These are phyloP conservation scores for Glandiceps talaboti DNA, from an alignment of 53 echinoderm and acorn worm genomes.

Conservation along the genomic window DNA sequence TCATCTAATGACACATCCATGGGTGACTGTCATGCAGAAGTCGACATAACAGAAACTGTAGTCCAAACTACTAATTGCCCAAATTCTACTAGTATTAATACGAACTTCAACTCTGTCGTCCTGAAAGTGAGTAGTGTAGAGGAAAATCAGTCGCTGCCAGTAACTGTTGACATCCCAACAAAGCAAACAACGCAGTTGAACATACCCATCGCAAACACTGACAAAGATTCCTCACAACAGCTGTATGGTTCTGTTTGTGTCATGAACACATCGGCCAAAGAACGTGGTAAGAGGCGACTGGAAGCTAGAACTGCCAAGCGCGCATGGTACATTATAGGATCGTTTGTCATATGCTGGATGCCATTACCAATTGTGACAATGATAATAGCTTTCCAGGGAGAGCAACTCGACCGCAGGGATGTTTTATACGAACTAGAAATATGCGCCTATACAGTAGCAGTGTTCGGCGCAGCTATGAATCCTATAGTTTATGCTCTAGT, in stretches of 20 bases:
- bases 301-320: constrained; percentile 81
- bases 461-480: constrained; percentile 58
- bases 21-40: too few species aligned
- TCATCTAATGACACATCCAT: too few species aligned
- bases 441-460: constrained; percentile 28
- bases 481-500: constrained; percentile 77
- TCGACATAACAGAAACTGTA: too few species aligned
- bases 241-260: constrained; percentile 69
- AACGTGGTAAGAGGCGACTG: constrained; percentile 44
- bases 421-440: constrained; percentile 32
- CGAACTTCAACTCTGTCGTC: too few species aligned
- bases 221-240: neutral
- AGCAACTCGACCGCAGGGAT: neutral
- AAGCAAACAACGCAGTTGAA: too few species aligned
- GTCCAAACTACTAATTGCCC: too few species aligned
- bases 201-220: neutral
- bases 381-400: constrained; percentile 2
- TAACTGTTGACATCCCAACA: too few species aligned
- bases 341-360: constrained; percentile 73
- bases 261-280: constrained; percentile 41
- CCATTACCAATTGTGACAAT: constrained; percentile 49
- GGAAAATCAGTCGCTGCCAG: too few species aligned
- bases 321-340: constrained; percentile 69
- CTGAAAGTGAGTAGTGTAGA: too few species aligned
- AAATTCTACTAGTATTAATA: too few species aligned